Base-by-base conservation (phyloP, 2,113 vertebrate genomes). In the Corvus moneduloides region DNA sequence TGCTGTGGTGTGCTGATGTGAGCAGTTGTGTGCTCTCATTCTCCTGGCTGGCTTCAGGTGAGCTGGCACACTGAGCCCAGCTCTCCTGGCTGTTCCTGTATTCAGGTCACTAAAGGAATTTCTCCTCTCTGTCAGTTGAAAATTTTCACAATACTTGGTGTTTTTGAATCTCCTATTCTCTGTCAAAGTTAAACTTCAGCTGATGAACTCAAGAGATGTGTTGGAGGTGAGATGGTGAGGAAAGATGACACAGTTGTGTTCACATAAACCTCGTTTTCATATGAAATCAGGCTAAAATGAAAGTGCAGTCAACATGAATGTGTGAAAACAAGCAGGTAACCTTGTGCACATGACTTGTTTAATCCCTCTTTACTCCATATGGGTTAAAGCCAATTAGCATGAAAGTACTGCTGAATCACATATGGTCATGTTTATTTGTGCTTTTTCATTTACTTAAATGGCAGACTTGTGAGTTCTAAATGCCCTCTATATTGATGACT, bases 381-480 rank as follows among this genome's bases (percentile, higher is more conserved):
- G 97, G 97, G 97, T 97, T 98, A 96, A 98, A 98, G 97, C 97
- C 98, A 99, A 98, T 99, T 98, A 99, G 97, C 93, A 94, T 98
- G 97, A 98, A 98, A 98, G 98, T 98, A 97, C 97, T 95, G 97
- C 97, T 97, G 98, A 96, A 98, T 97, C 98, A 98, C 98, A 99
- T 98, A 98, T 98, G 98, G 98, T 96, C 91, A n/a, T 96, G 98
- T 99, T 99, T 99, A 98, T 98, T 98, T 98, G 97, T 97, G 97
- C 97, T 98, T 98, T 98, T 98, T 99, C 98, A 99, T 99, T 99
- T 98, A 96, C 98, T 98, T 98, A 98, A 99, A 99, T 99, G 98
- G 98, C 98, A 97, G 97, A 93, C 93, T 96, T 52, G 28, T 77
- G 89, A 97, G 97, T 99, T 98, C 98, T 98, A 98, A 98, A 99